These are phyloP conservation scores for Sebastes oblongus DNA, from an alignment of 2,797 vertebrate genomes.

Conservation along the genomic window DNA sequence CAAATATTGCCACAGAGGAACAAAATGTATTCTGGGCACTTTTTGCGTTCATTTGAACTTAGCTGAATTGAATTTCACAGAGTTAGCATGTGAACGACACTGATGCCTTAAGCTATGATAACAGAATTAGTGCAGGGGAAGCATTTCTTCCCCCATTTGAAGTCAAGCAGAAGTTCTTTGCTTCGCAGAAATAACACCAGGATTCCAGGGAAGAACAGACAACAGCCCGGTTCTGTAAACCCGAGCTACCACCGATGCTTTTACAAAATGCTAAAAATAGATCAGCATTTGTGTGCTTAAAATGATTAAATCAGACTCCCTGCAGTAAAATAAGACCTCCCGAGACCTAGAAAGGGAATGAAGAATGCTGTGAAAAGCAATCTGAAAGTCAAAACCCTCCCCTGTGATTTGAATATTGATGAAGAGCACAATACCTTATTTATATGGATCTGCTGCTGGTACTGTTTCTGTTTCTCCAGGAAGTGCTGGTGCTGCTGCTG, in stretches of 20 bases:
- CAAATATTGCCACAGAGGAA: constrained; percentile 85
- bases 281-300: constrained; percentile 57
- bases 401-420: constrained; percentile 41
- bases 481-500: constrained; percentile 99
- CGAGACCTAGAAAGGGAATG: constrained; percentile 38
- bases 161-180: constrained; percentile 68
- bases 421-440: constrained; percentile 88
- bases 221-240: constrained; percentile 51
- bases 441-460: constrained; percentile 97
- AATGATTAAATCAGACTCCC: constrained; percentile 67
- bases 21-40: constrained; percentile 81
- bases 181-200: constrained; percentile 71
- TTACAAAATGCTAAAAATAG: constrained; percentile 72
- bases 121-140: constrained; percentile 80
- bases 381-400: constrained; percentile 61
- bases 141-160: constrained; percentile 75
- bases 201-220: constrained; percentile 64
- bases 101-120: constrained; percentile 81
- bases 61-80: constrained; percentile 81
- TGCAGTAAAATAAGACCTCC: constrained; percentile 49
- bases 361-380: constrained; percentile 42
- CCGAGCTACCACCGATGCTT: constrained; percentile 53
- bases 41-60: constrained; percentile 76
- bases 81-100: constrained; percentile 76
- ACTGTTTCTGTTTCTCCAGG: constrained; percentile 98